phyloP scores from a whole-genome alignment of 1,140 invertebrate genomes.

The Aporrectodea caliginosa region DNA sequence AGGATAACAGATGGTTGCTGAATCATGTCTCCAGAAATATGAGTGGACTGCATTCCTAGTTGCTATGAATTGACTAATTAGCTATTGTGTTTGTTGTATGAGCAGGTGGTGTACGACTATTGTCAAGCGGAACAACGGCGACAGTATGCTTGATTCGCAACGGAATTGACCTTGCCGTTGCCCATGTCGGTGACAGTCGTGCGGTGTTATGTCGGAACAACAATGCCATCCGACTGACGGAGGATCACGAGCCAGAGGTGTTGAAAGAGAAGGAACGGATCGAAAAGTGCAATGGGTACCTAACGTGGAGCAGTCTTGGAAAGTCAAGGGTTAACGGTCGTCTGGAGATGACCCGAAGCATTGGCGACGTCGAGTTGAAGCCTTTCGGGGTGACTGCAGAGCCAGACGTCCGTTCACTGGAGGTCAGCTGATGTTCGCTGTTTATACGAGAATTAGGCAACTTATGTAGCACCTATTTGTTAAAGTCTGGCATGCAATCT shows the following conservation, averaged over 20 bases:
- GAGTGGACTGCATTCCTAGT: too few relatives aligned
- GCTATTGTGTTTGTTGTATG: too few relatives aligned
- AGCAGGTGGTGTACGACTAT: background rate
- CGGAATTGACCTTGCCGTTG: slow-evolving; percentile 57
- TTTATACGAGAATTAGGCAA: too few relatives aligned
- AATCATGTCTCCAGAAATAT: too few relatives aligned
- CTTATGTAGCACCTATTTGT: too few relatives aligned
- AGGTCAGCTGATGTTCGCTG: too few relatives aligned
- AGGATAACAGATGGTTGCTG: too few relatives aligned
- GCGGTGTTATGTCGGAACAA: slow-evolving; percentile 60
- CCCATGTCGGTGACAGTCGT: slow-evolving; percentile 60
- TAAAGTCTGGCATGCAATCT: too few relatives aligned
- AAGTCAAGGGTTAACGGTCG: slow-evolving; percentile 55
- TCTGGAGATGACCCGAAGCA: slow-evolving; percentile 62
- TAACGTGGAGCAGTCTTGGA: slow-evolving; percentile 46
- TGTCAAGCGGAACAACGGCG: slow-evolving; percentile 58
- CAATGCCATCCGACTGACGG: slow-evolving; percentile 55
- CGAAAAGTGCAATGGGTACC: slow-evolving; percentile 8
- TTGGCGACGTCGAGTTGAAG: slow-evolving; percentile 62
- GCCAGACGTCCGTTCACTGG: slow-evolving; percentile 55
- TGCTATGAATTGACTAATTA: too few relatives aligned
- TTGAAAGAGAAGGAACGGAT: slow-evolving; percentile 39
- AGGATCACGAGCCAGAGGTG: slow-evolving; percentile 58
- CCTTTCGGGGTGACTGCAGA: slow-evolving; percentile 59
- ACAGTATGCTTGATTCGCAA: slow-evolving; percentile 59